Base-by-base conservation (phyloP, 2,113 vertebrate genomes). In the Perca fluviatilis region DNA sequence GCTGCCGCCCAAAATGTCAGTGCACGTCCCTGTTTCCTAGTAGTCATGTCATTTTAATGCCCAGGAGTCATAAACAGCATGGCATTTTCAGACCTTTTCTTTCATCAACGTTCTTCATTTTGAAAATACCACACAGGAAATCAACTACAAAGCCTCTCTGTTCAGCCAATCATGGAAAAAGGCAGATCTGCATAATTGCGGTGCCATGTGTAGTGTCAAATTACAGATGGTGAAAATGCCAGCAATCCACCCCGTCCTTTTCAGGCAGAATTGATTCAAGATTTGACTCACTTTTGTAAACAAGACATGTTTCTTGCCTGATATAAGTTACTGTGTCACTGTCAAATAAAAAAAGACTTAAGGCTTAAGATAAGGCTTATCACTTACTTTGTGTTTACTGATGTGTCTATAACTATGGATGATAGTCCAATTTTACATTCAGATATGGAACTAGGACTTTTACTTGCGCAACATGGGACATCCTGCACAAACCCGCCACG, bases 211-310 rank as follows among this genome's bases (percentile, higher is more conserved):
- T n/a, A 25, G n/a, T 13, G 61, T 3, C 3, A 86, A 77, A 92
- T 89, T 76, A 51, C 63, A 84, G 82, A 68, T 74, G 62, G n/a
- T 1, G 65, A 19, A 84, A 88, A 82, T 77, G 75, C 18, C 80
- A 80, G 1, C 6, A 3, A 36, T 0, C 23, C 51, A 74, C n/a
- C 43, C 23, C 1, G 0, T 86, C 33, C 69, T 76, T 77, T 85
- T 50, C 66, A 25, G 63, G 56, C 43, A 27, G 15, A 43, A 63
- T 25, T 77, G 47, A 84, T 77, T 76, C 9, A 18, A 30, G 16
- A 51, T 62, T 53, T 65, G 67, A 78, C 79, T 83, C 33, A 56
- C 56, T 64, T 72, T 74, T 68, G 64, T 73, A 57, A 77, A 80
- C 40, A 77, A 1, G 21, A 19, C 14, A 63, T 21, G 23, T 50